These are phyloP conservation scores for Acrocephalus scirpaceus DNA, from an alignment of 2,797 vertebrate genomes.

Conservation along the genomic window DNA sequence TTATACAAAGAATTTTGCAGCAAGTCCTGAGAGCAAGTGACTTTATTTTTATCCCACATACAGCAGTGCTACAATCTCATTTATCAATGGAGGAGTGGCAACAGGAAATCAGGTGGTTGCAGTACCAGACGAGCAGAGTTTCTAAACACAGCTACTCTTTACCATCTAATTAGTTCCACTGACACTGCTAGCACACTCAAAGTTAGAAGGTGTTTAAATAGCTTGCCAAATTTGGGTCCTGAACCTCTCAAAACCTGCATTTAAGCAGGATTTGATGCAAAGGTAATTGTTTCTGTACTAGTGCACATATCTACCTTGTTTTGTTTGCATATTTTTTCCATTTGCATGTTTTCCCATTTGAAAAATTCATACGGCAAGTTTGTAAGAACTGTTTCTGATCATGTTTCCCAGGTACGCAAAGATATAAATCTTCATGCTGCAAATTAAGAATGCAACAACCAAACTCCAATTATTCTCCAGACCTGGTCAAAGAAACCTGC, in stretches of 20 bases:
- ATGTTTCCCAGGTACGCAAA: background rate
- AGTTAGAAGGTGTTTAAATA: background rate
- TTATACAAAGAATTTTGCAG: background rate
- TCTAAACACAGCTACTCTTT: background rate
- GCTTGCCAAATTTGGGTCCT: background rate
- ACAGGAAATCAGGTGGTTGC: background rate
- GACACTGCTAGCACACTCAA: background rate
- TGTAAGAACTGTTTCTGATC: background rate
- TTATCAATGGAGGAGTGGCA: background rate
- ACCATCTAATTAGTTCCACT: background rate
- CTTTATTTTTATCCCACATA: background rate
- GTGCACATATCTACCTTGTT: background rate
- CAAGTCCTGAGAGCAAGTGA: background rate
- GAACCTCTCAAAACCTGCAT: background rate
- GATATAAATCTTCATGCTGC: background rate
- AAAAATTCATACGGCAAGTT: background rate
- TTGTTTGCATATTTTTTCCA: background rate
- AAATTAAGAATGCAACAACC: constrained; percentile 42
- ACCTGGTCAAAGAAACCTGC: background rate
- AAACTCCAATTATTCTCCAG: background rate
- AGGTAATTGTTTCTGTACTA: background rate
- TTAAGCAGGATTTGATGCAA: background rate
- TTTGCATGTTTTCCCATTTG: background rate
- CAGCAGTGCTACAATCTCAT: background rate
- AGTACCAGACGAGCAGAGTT: background rate